Conservation (phyloP, 2,113 vertebrate genomes). For the Notothenia coriiceps region DNA sequence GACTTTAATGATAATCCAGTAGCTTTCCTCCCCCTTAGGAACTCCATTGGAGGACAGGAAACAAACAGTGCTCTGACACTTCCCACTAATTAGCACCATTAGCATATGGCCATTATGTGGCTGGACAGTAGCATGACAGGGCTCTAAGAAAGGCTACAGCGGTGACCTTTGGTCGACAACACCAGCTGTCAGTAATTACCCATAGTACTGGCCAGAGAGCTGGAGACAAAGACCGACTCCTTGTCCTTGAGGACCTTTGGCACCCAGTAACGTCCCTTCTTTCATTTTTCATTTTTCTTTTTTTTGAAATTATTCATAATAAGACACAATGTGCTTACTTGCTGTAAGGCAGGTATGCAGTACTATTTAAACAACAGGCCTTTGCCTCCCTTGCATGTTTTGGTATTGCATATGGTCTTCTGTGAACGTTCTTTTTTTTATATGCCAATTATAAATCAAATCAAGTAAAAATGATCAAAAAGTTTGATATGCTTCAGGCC, state of each 20-base stretch:
- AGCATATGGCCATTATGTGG: slow-evolving; percentile 84
- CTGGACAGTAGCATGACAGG: slow-evolving; percentile 85
- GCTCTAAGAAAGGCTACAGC: slow-evolving; percentile 79
- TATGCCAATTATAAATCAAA: too few relatives aligned
- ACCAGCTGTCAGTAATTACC: slow-evolving; percentile 88
- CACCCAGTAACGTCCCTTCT: slow-evolving; percentile 36
- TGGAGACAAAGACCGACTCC: slow-evolving; percentile 63
- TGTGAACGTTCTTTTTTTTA: too few relatives aligned
- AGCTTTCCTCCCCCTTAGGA: slow-evolving; percentile 55
- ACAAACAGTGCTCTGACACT: slow-evolving; percentile 86
- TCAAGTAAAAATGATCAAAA: slow-evolving; percentile 39
- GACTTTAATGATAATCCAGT: slow-evolving; percentile 76
- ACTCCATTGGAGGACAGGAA: slow-evolving; percentile 78
- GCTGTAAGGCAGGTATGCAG: slow-evolving; percentile 28
- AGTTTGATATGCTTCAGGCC: slow-evolving; percentile 56
- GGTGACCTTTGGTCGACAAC: slow-evolving; percentile 86
- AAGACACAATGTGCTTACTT: slow-evolving; percentile 10
- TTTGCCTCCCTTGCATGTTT: too few relatives aligned
- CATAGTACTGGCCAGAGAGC: slow-evolving; percentile 60
- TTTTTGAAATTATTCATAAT: slow-evolving; percentile 42
- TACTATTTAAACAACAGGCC: slow-evolving; percentile 16
- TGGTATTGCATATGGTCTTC: too few relatives aligned
- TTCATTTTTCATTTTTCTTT: slow-evolving; percentile 37
- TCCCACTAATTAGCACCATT: slow-evolving; percentile 86
- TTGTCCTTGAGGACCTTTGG: slow-evolving; percentile 73